phyloP scores from a whole-genome alignment of 2,888 invertebrate genomes.

The Schrankia costaestrigalis region DNA sequence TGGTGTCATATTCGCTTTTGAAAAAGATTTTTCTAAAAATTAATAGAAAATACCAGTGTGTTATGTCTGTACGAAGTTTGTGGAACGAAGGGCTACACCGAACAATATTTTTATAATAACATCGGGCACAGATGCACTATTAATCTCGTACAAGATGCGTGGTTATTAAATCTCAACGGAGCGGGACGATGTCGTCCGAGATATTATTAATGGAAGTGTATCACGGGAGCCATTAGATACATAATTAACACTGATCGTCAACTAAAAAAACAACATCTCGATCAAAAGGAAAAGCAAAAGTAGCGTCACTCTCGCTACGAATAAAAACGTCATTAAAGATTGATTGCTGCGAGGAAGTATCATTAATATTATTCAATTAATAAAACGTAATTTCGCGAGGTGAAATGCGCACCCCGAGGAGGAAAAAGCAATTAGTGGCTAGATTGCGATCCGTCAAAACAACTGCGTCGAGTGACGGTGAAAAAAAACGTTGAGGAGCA shows the following conservation, averaged over 20 bases:
- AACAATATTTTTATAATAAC: slow-evolving; percentile 64
- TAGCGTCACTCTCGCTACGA: slow-evolving; percentile 66
- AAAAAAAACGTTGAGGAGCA: slow-evolving; percentile 70
- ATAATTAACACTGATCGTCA: slow-evolving; percentile 75
- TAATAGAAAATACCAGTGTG: no score
- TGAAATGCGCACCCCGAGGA: slow-evolving; percentile 72
- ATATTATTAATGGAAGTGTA: slow-evolving; percentile 79
- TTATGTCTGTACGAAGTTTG: no score
- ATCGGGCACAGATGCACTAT: slow-evolving; percentile 69
- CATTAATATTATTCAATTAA: slow-evolving; percentile 82
- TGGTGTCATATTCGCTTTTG: slow-evolving; percentile 38
- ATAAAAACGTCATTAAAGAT: slow-evolving; percentile 80
- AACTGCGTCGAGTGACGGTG: slow-evolving; percentile 68
- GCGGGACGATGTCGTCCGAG: slow-evolving; percentile 66
- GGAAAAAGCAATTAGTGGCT: slow-evolving; percentile 81
- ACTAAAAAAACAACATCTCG: slow-evolving; percentile 59
- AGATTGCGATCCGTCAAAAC: slow-evolving; percentile 81
- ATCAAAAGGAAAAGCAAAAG: slow-evolving; percentile 52
- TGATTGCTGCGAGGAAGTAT: slow-evolving; percentile 75
- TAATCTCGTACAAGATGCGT: slow-evolving; percentile 64
- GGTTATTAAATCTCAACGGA: slow-evolving; percentile 74
- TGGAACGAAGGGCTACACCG: slow-evolving; percentile 14
- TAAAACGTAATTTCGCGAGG: slow-evolving; percentile 78
- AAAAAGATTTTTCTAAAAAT: slow-evolving; percentile 5
- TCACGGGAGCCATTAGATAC: slow-evolving; percentile 79